Evolutionary conservation across 2,888 invertebrate species (phyloP), one percentile per base, ranked within the genome.

Genomic region (Eilema sororculum): DNA sequence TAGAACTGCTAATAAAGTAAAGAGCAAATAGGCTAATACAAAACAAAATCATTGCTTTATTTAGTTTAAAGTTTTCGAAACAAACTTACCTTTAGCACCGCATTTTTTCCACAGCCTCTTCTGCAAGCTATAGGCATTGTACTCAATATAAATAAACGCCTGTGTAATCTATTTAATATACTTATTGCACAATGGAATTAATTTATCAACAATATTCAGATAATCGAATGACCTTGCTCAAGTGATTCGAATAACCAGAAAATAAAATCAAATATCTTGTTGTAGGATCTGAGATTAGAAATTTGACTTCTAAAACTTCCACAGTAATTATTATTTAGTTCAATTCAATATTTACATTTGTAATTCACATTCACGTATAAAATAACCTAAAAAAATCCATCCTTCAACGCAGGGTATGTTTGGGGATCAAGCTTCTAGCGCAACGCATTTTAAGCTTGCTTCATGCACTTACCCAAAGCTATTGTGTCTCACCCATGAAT

Each of bases 91-190:
- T 98, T 98, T 56, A 98, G 91, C 57, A 97, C 96, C 16, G 98
- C 98, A 83, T 96, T 97, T 84, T 96, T 96, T 0, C 97, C 98
- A 93, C 98, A 98, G 60, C 96, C 96, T 57, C 96, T 95, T 78
- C 96, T 96, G 88, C 98, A 98, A 24, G 88, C 82, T 20, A 97
- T 89, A 57, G 97, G 97, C 98, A 98, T 98, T 89, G 84, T 78
- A n/a, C 33, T 93, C 46, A 33, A 62, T 46, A 66, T 59, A 12
- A 56, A 28, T 59, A 24, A 33, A 22, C 65, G 57, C 28, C 20
- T 28, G 9, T n/a, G 20, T 46, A 46, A 20, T n/a, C 20, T 16
- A 52, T 52, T 2, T 20, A 46, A 63, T 25, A 22, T 13, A 52
- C 5, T n/a, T 12, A 56, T 41, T 59, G 24, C 28, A 56, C 37